These are phyloP conservation scores for Epinotia nisella DNA, from an alignment of 2,888 invertebrate species.

Conservation along the genomic window DNA sequence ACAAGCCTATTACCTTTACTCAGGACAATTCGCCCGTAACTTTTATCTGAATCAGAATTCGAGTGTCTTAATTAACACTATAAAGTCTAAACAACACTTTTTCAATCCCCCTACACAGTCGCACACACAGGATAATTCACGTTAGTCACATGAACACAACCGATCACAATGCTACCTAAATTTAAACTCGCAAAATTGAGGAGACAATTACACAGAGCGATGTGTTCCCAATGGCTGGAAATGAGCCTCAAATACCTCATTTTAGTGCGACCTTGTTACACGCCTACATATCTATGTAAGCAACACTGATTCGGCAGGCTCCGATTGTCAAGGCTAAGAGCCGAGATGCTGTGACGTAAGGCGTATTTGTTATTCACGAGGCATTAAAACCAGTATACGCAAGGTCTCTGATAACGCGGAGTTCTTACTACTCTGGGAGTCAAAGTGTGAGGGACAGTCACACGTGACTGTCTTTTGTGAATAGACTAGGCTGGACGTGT, in stretches of 20 bases:
- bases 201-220: background rate
- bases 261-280: conserved; percentile 68
- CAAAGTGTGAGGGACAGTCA: background rate
- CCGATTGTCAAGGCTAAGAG: conserved; percentile 64
- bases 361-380: background rate
- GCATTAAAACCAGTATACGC: background rate
- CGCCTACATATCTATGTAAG: conserved; percentile 67
- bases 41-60: background rate
- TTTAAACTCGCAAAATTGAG: conserved; percentile 2
- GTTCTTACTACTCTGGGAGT: background rate
- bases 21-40: background rate
- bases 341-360: conserved; percentile 31
- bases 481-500: background rate
- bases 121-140: background rate
- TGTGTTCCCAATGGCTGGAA: conserved; percentile 46
- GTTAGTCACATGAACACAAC: background rate
- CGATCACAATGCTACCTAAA: background rate
- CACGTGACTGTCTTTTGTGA: background rate
- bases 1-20: conserved; percentile 14
- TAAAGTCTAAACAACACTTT: background rate
- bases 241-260: conserved; percentile 49
- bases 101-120: no score
- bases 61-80: background rate
- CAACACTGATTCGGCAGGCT: conserved; percentile 59
- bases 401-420: background rate